Percentiles rank a stretch among this genome's conserved stretches.
phyloP scores from a whole-genome alignment of 2,797 vertebrate species.

The Pseudochaenichthys georgianus region DNA sequence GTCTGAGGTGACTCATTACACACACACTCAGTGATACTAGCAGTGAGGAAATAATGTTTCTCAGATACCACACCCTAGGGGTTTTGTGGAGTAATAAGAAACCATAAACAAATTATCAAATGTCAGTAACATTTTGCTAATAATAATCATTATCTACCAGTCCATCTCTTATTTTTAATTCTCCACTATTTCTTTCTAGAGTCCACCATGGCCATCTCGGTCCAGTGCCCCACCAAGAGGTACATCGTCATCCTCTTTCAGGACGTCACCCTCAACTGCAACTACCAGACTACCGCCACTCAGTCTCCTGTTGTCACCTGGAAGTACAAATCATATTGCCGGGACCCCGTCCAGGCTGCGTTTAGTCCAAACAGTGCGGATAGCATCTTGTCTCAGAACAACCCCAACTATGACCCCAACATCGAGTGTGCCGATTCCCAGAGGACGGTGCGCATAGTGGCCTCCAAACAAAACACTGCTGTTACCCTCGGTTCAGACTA shows the following conservation, averaged over 20 bases:
- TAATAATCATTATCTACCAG: neutral
- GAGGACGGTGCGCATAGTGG: slow-evolving; percentile 88
- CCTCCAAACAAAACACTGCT: slow-evolving; percentile 85
- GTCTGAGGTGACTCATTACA: slow-evolving; percentile 53
- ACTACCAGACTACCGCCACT: slow-evolving; percentile 75
- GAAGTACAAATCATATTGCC: slow-evolving; percentile 93
- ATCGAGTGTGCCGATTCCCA: slow-evolving; percentile 89
- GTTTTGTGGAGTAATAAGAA: neutral
- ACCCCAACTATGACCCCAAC: slow-evolving; percentile 91
- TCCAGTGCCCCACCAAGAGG: slow-evolving; percentile 83
- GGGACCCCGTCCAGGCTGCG: slow-evolving; percentile 88
- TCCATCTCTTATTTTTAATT: neutral
- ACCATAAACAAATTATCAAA: neutral
- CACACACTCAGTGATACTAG: slow-evolving; percentile 45
- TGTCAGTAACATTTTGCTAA: neutral
- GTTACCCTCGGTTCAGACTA: slow-evolving; percentile 86
- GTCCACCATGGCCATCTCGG: slow-evolving; percentile 79
- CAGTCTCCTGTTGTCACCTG: slow-evolving; percentile 84
- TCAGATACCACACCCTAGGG: slow-evolving; percentile 15
- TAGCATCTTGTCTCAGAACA: slow-evolving; percentile 83
- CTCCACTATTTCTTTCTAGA: slow-evolving; percentile 66
- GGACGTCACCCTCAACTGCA: slow-evolving; percentile 88
- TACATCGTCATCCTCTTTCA: slow-evolving; percentile 92
- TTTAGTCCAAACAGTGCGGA: slow-evolving; percentile 87
- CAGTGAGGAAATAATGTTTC: slow-evolving; percentile 37